Conservation (phyloP, 2,797 vertebrate genomes). For the Darevskia mixta region DNA sequence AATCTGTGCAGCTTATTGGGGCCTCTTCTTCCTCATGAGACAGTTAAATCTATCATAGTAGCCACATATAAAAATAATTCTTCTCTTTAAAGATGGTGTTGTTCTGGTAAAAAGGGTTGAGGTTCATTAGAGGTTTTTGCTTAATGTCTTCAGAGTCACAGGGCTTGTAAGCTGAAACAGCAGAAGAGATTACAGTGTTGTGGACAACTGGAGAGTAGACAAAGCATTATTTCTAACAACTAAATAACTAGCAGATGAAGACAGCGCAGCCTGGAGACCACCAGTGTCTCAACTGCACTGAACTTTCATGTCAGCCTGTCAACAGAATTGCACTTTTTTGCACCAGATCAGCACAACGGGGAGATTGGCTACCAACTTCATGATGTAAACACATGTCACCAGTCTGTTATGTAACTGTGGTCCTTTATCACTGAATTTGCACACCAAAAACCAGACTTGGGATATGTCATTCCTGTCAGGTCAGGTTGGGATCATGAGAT, state of each 20-base stretch:
- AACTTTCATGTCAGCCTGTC: background rate
- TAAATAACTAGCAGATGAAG: slow-evolving; percentile 53
- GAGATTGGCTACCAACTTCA: background rate
- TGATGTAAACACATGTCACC: background rate
- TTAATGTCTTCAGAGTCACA: background rate
- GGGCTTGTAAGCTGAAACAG: slow-evolving; percentile 33
- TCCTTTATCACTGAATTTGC: background rate
- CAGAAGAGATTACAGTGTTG: slow-evolving; percentile 18
- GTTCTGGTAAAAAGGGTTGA: background rate
- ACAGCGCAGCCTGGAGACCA: slow-evolving; percentile 29
- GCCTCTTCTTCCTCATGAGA: background rate
- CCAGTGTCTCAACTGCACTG: background rate
- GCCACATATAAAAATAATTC: background rate
- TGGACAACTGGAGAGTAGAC: background rate
- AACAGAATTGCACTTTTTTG: background rate
- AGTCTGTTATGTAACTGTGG: background rate
- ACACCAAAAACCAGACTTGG: background rate
- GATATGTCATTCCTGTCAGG: background rate
- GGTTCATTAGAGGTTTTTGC: background rate
- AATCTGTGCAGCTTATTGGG: background rate
- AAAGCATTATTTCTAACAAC: slow-evolving; percentile 41
- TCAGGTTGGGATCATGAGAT: background rate
- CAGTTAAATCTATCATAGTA: background rate
- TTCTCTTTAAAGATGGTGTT: background rate
- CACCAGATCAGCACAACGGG: background rate